Evolutionary conservation across 2,113 vertebrate genomes (phyloP).

Genomic region (Mirounga angustirostris): DNA sequence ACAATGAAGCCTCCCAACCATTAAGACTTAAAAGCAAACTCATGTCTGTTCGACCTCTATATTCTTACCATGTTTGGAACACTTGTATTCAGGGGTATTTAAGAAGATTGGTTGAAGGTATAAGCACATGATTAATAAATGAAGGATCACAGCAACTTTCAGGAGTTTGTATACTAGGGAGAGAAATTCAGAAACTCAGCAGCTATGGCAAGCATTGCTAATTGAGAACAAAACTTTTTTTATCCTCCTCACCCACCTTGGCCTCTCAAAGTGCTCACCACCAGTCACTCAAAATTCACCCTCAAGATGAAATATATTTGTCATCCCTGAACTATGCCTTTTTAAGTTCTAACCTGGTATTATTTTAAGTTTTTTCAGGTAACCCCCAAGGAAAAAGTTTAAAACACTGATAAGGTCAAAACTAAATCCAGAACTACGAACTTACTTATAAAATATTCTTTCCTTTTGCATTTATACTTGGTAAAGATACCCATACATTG

Average conservation of each 20-base stretch:
- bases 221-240: background rate
- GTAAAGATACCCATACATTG: background rate
- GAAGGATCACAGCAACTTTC: background rate
- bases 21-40: constrained; percentile 16
- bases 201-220: background rate
- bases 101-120: constrained; percentile 33
- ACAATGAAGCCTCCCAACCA: background rate
- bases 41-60: background rate
- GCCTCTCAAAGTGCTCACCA: background rate
- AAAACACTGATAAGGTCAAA: background rate
- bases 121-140: constrained; percentile 3
- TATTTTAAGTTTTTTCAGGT: constrained; percentile 36
- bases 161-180: background rate
- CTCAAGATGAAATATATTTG: background rate
- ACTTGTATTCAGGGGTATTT: background rate
- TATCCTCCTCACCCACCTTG: background rate
- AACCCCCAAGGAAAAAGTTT: constrained; percentile 18
- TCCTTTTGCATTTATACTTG: background rate
- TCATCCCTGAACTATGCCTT: background rate
- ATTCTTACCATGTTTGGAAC: background rate
- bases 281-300: background rate
- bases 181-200: constrained; percentile 3
- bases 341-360: constrained; percentile 25
- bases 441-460: background rate
- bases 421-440: background rate